A percentile compares a stretch with the other conserved stretches of the same genome.
phyloP scores from a whole-genome alignment of 2,113 vertebrate genomes.

The Syrmaticus mikado region DNA sequence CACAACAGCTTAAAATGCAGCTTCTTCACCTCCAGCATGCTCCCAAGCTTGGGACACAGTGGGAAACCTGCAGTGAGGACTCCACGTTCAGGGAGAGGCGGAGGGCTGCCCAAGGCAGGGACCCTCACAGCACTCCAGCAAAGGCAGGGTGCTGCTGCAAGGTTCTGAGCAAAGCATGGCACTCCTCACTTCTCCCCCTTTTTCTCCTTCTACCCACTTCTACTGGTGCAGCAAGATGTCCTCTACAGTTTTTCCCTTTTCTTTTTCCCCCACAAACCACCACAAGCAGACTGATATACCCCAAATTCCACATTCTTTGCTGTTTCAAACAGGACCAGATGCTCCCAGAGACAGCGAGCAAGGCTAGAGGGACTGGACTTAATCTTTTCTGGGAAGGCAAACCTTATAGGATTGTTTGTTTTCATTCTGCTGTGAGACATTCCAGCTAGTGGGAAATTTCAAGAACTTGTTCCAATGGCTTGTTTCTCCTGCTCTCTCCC shows the following conservation, averaged over 20 bases:
- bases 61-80: neutral
- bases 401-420: slow-evolving; percentile 59
- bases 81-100: neutral
- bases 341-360: neutral
- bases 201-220: neutral
- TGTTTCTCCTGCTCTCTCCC: slow-evolving; percentile 67
- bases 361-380: neutral
- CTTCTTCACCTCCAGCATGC: neutral
- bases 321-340: neutral
- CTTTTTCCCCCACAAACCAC: neutral
- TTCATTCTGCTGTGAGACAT: slow-evolving; percentile 38
- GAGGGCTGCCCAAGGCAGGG: neutral
- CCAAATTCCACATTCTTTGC: neutral
- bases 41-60: neutral
- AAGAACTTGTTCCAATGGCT: slow-evolving; percentile 44
- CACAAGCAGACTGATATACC: neutral
- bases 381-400: slow-evolving; percentile 41
- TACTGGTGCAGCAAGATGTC: neutral
- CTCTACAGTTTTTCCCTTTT: neutral
- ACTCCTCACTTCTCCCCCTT: neutral
- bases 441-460: slow-evolving; percentile 49
- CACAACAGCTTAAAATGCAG: neutral
- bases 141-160: neutral
- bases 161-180: rapidly evolving
- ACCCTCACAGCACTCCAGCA: neutral